phyloP scores from a whole-genome alignment of 2,113 vertebrate genomes.

The Actinemys pallida region DNA sequence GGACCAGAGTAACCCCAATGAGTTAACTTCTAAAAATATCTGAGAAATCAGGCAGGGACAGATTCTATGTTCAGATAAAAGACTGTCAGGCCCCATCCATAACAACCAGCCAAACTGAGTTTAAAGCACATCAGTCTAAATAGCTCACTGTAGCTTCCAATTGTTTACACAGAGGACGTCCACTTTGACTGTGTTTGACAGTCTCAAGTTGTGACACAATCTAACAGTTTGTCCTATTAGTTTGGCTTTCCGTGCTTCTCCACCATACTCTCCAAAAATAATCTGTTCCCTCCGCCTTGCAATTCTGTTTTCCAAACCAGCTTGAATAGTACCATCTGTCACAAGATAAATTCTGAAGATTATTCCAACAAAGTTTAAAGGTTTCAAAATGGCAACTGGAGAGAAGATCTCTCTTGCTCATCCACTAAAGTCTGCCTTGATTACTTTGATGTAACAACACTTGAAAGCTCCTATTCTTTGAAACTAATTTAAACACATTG shows the following conservation, averaged over 20 bases:
- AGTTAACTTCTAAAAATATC: not conserved
- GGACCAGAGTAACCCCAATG: not conserved
- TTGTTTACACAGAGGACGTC: not conserved
- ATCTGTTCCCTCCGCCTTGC: not conserved
- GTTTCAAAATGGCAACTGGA: constrained; percentile 55
- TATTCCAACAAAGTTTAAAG: constrained; percentile 65
- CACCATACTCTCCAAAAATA: not conserved
- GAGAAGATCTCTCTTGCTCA: constrained; percentile 56
- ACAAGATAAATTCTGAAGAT: constrained; percentile 37
- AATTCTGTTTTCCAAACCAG: not conserved
- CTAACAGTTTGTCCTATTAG: not conserved
- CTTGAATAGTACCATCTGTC: constrained; percentile 34
- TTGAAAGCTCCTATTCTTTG: constrained; percentile 88
- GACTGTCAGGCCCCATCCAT: not conserved
- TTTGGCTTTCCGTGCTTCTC: not conserved
- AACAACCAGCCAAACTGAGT: not conserved
- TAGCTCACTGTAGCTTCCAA: fast-evolving
- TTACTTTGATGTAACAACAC: constrained; percentile 85
- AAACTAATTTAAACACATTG: constrained; percentile 89
- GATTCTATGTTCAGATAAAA: not conserved
- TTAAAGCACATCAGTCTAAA: fast-evolving
- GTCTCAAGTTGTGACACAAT: fast-evolving
- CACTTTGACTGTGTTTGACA: not conserved
- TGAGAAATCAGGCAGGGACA: not conserved
- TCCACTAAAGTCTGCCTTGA: constrained; percentile 75